Conservation (phyloP, 2,888 invertebrate genomes). For the Latrodectus elegans region DNA sequence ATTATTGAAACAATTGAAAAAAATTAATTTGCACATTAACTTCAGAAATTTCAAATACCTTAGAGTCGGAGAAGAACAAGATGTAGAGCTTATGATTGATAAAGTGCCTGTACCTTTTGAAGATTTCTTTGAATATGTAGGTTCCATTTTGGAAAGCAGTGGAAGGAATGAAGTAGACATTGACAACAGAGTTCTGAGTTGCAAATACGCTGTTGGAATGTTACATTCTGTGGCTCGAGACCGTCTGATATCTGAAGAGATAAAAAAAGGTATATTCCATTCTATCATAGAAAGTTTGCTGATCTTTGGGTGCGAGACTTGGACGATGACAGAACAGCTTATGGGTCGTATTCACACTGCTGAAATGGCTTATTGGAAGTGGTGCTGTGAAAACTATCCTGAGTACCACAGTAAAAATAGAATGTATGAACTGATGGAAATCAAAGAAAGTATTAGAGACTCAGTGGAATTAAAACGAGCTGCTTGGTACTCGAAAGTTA, state of each 20-base stretch:
- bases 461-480: constrained; percentile 11
- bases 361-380: constrained; percentile 38
- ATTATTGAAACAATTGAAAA: not conserved
- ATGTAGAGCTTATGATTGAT: constrained; percentile 3
- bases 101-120: not conserved
- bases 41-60: constrained; percentile 23
- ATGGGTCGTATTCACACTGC: not conserved
- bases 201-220: constrained; percentile 3
- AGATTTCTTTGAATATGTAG: not conserved
- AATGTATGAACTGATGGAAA: constrained; percentile 3
- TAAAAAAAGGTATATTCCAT: constrained; percentile 20
- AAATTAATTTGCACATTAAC: not conserved
- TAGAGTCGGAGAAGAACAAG: not conserved
- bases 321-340: constrained; percentile 23
- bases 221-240: constrained; percentile 25
- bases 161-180: constrained; percentile 21
- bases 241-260: not conserved
- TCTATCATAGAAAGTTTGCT: constrained; percentile 12
- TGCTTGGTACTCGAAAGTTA: constrained; percentile 17
- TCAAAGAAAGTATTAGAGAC: not conserved
- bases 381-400: constrained; percentile 20
- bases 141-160: constrained; percentile 12
- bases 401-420: not conserved
- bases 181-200: not conserved
- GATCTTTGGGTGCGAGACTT: constrained; percentile 27